Evolutionary conservation across 2,888 invertebrate genomes (phyloP), one percentile per base, ranked within the genome.

Genomic region (Rhamnusium bicolor): DNA sequence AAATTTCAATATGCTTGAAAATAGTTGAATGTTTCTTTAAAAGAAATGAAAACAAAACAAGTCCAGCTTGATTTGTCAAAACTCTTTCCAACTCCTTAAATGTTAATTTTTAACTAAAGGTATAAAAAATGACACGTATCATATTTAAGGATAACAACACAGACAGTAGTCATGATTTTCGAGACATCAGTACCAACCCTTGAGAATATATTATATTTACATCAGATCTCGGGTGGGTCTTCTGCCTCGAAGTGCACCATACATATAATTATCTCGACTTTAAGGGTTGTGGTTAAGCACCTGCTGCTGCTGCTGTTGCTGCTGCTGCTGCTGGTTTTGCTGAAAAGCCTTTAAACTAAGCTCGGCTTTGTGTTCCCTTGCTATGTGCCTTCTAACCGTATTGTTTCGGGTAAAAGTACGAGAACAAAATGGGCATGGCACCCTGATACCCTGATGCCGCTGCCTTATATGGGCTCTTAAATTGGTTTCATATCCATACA

Each of bases 401-500:
- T 96, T 96, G 91, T 96, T 96, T 84, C 96, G 93, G 81, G 96
- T 96, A 89, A 96, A 96, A 56, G 96, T 96, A 84, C 96, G 93
- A 85, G 94, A 91, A 90, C 96, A 96, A 89, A 95, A 96, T 73
- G 96, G 96, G 88, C 96, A 96, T 69, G 96, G 96, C 86, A 96
- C 96, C 68, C 96, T 92, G 84, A 96, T 96, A 83, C 96, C 96
- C 89, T 96, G 96, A 89, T 96, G 96, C 87, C 96, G 93, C 87
- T 96, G 96, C 69, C 96, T 91, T 86, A 96, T 96, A 90, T 96
- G 96, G 79, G 96, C 96, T 81, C 96, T 93, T 87, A 96, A 89
- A 88, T 96, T 96, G 85, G 96, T 96, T 91, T 96, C 96, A 88
- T 96, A 96, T 79, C 96, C 96, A 89, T 96, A 96, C 75, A 96